phyloP scores from a whole-genome alignment of 1,140 invertebrate species.

The Leguminivora glycinivorella region DNA sequence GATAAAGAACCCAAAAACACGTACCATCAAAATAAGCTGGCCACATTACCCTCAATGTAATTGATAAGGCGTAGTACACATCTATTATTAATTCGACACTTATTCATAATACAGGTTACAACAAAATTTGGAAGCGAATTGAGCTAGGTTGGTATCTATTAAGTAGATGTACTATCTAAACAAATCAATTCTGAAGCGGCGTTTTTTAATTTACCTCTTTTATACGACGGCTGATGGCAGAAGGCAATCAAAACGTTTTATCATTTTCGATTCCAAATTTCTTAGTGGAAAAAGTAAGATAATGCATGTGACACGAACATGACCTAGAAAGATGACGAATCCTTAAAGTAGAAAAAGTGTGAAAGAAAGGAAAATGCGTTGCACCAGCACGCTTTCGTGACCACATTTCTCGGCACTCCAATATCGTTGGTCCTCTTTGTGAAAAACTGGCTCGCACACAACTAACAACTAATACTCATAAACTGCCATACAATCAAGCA shows the following conservation, averaged over 20 bases:
- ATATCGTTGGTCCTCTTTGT: background rate
- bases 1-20: conserved; percentile 59
- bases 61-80: background rate
- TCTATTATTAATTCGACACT: background rate
- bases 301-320: background rate
- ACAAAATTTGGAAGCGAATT: conserved; percentile 53
- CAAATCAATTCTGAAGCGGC: background rate
- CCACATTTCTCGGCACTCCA: conserved; percentile 8
- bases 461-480: too few relatives aligned
- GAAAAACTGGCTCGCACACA: background rate
- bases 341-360: background rate
- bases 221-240: background rate
- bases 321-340: background rate
- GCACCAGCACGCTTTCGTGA: background rate
- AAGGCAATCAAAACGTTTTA: background rate
- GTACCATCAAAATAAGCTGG: conserved; percentile 49
- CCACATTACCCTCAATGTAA: conserved; percentile 30
- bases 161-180: too few relatives aligned
- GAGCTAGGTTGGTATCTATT: too few relatives aligned
- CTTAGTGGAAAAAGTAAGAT: background rate
- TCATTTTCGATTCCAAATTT: conserved; percentile 46
- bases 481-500: too few relatives aligned
- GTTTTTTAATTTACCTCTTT: too few relatives aligned
- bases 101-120: conserved; percentile 4
- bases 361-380: background rate